Percentiles rank a stretch among this genome's conserved stretches.
These are phyloP conservation scores for Mormyrus lacerda DNA, from an alignment of 2,113 vertebrate species.

Conservation along the genomic window DNA sequence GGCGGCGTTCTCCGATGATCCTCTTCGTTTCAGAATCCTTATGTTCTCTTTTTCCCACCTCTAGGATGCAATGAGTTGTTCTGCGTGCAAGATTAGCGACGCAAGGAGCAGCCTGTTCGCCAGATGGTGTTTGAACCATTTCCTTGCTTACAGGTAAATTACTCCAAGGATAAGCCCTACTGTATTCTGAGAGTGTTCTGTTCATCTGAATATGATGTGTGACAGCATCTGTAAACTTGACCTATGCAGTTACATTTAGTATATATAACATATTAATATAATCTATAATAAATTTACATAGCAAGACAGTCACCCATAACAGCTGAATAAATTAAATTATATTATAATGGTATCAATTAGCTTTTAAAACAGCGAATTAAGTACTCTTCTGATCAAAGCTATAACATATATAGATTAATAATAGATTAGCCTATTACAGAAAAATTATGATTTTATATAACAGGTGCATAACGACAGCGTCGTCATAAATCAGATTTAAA, in stretches of 20 bases:
- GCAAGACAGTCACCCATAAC: neutral
- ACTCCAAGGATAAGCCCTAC: neutral
- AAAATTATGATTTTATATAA: neutral
- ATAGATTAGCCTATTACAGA: neutral
- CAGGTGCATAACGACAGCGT: neutral
- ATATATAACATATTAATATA: constrained; percentile 1
- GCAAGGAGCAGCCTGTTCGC: neutral
- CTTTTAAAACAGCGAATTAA: neutral
- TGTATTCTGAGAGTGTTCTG: neutral
- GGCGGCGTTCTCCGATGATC: neutral
- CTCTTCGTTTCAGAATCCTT: neutral
- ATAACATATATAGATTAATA: neutral
- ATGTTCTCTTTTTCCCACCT: neutral
- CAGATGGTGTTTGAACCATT: neutral
- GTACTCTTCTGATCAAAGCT: neutral
- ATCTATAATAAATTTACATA: neutral
- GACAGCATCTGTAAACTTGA: neutral
- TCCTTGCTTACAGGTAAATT: constrained; percentile 1
- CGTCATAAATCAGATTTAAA: neutral
- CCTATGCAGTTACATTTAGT: neutral
- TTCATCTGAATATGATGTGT: neutral
- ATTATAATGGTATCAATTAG: neutral
- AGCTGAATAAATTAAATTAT: neutral
- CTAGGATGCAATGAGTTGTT: neutral
- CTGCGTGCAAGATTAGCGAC: neutral